Evolutionary conservation across 2,113 vertebrate species (phyloP).

Genomic region (Origma solitaria): DNA sequence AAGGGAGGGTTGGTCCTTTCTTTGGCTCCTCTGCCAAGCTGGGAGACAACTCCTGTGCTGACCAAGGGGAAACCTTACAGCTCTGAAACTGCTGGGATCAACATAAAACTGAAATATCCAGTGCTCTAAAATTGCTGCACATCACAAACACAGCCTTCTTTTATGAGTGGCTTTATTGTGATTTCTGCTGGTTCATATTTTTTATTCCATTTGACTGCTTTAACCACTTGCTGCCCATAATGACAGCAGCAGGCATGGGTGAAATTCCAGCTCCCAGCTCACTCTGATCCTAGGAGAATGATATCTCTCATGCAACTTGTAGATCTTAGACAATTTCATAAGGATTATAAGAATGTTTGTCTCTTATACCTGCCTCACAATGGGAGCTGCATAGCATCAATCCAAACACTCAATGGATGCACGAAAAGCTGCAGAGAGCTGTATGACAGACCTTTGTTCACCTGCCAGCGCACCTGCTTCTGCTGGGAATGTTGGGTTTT

Average conservation of each 20-base stretch:
- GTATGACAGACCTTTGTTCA: neutral
- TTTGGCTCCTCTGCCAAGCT: neutral
- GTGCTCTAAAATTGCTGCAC: neutral
- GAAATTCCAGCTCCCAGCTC: neutral
- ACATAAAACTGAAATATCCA: neutral
- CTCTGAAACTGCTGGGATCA: neutral
- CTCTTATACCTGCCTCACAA: neutral
- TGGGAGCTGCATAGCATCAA: neutral
- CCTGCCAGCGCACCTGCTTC: neutral
- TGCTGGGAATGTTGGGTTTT: neutral
- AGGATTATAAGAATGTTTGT: neutral
- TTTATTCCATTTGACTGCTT: neutral
- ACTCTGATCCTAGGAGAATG: neutral
- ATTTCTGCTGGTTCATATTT: neutral
- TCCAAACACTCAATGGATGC: neutral
- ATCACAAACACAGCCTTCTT: neutral
- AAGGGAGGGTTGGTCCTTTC: neutral
- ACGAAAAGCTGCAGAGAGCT: neutral
- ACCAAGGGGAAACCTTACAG: neutral
- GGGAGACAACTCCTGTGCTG: neutral
- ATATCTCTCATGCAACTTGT: neutral
- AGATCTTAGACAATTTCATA: neutral
- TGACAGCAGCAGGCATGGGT: neutral
- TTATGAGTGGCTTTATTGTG: neutral
- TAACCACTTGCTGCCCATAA: neutral